Base-by-base conservation (phyloP, 2,888 invertebrate species). In the Drosophila robusta region DNA sequence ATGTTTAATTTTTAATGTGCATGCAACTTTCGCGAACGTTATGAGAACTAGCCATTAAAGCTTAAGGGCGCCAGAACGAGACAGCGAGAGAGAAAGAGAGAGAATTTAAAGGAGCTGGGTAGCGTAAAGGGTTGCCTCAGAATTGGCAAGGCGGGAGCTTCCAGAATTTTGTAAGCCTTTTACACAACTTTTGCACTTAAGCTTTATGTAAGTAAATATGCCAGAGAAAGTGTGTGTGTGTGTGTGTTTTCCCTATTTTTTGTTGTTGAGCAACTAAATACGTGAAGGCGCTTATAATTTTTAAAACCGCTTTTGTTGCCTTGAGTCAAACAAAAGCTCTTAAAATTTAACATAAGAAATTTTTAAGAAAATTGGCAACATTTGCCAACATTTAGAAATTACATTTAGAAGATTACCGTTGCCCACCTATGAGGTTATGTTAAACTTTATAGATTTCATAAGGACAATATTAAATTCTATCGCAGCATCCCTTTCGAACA, bases 161-260 rank as follows among this genome's bases (percentile, higher is more conserved):
- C 58, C 70, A 68, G 75, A 87, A 70, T 75, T 87, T 69, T 72
- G 80, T 83, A 86, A 86, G 84, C 82, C 82, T 82, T 86, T 82
- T 51, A 83, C 88, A 79, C 83, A 83, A 87, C 86, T 83, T 83
- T 87, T 87, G 70, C 88, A 85, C 86, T 85, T 78, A 85, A 87
- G 88, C 88, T 64, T 73, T 85, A 69, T 76, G 65, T 76, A 70
- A 76, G 76, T 78, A 71, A 85, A 71, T 76, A 68, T 55, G 44
- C 36, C 36, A 32, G 24, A 49, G 45, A 11, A 26, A 55, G 62
- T 38, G 36, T 41, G 16, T 54, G 46, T 50, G 50, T 76, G 72
- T 68, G 18, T 61, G 60, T 67, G n/a, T n/a, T n/a, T 73, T 68
- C 54, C 64, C 26, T 41, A 61, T 71, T 70, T 56, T 55, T 60